These are phyloP conservation scores for Hippocampus guttulatus DNA, from an alignment of 2,113 vertebrate species.

Conservation along the genomic window DNA sequence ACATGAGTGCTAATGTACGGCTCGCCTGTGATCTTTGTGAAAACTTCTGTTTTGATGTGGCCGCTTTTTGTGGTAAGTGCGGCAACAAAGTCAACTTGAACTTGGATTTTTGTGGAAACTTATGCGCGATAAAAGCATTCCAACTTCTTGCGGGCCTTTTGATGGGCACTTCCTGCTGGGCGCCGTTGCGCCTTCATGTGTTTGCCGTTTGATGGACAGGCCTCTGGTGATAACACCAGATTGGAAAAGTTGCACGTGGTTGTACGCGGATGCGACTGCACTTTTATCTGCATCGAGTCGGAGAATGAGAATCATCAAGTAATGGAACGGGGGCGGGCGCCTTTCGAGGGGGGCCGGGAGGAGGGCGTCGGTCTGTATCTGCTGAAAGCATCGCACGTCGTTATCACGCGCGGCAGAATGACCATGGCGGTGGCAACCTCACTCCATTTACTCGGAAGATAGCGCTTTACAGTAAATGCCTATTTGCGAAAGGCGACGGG, in stretches of 20 bases:
- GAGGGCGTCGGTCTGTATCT: conserved; percentile 26
- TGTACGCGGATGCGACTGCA: neutral
- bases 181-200: neutral
- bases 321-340: conserved; percentile 24
- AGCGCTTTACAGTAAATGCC: conserved; percentile 33
- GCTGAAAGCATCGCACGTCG: conserved; percentile 47
- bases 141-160: neutral
- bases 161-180: neutral
- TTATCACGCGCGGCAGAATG: conserved; percentile 50
- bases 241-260: conserved; percentile 32
- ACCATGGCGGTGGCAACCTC: conserved; percentile 51
- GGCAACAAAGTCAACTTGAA: neutral
- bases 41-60: neutral
- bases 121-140: neutral
- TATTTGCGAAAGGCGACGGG: conserved; percentile 43
- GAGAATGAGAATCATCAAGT: conserved; percentile 48
- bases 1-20: neutral
- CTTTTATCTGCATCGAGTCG: conserved; percentile 49
- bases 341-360: neutral
- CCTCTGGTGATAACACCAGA: conserved; percentile 43
- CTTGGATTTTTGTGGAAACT: neutral
- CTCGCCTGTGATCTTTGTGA: neutral
- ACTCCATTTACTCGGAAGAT: conserved; percentile 57
- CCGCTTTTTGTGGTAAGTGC: neutral
- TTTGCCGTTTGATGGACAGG: conserved; percentile 21